Conservation (phyloP, 2,113 vertebrate genomes). For the Dascyllus trimaculatus region DNA sequence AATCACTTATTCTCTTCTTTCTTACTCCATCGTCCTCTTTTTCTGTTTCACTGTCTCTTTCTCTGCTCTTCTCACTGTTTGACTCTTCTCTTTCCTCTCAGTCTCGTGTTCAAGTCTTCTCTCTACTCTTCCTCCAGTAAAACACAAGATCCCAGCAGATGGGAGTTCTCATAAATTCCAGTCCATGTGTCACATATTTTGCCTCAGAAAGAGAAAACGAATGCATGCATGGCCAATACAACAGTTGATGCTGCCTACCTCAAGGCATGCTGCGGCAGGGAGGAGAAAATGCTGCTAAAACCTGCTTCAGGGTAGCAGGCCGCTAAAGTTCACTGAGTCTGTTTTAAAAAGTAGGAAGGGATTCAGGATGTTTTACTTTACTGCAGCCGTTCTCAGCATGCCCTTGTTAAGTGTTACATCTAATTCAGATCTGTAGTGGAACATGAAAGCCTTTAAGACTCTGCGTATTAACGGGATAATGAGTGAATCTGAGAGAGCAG, state of each 20-base stretch:
- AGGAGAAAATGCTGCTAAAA: constrained; percentile 14
- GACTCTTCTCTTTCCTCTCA: constrained; percentile 18
- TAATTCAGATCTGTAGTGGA: constrained; percentile 20
- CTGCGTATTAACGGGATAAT: constrained; percentile 31
- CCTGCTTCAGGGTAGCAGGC: constrained; percentile 27
- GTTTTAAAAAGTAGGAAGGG: constrained; percentile 12
- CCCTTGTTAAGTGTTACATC: constrained; percentile 29
- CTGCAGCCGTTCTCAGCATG: constrained; percentile 2
- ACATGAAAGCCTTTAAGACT: constrained; percentile 49
- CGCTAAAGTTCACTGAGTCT: constrained; percentile 33
- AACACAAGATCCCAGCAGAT: constrained; percentile 62
- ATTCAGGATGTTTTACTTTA: constrained; percentile 35
- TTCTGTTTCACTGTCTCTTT: constrained; percentile 70
- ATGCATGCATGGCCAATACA: constrained; percentile 32
- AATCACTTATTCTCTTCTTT: constrained; percentile 77
- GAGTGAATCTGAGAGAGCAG: constrained; percentile 37
- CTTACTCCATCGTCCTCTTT: constrained; percentile 54
- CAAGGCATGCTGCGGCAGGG: constrained; percentile 24
- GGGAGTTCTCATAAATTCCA: constrained; percentile 65
- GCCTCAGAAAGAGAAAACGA: constrained; percentile 46
- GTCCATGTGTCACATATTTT: constrained; percentile 60
- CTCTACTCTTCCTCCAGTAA: constrained; percentile 50
- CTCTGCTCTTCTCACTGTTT: neutral
- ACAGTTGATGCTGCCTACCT: constrained; percentile 35
- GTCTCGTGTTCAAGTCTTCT: constrained; percentile 32